These are phyloP conservation scores for Conus canariensis DNA, from an alignment of 2,888 invertebrate species.

Conservation along the genomic window DNA sequence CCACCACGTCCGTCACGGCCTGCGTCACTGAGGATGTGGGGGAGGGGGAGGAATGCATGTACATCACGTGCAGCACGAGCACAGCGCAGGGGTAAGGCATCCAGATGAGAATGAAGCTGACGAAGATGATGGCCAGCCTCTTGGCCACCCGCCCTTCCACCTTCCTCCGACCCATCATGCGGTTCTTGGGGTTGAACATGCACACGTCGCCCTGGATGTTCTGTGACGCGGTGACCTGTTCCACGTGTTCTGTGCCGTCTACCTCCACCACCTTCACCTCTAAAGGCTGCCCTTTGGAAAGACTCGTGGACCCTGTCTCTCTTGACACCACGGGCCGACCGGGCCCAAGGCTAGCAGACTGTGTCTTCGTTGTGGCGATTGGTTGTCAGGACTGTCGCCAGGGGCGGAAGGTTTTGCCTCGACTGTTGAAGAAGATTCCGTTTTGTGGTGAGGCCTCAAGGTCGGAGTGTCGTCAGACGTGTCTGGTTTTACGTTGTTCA, in stretches of 20 bases:
- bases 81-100: constrained; percentile 47
- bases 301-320: background rate
- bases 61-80: constrained; percentile 20
- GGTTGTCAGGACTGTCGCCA: too few relatives aligned
- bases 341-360: too few relatives aligned
- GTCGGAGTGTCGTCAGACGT: too few relatives aligned
- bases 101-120: constrained; percentile 46
- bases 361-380: too few relatives aligned
- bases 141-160: constrained; percentile 69
- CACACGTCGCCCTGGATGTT: constrained; percentile 67
- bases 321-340: background rate
- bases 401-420: too few relatives aligned
- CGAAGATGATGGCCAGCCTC: constrained; percentile 57
- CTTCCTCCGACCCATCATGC: constrained; percentile 62
- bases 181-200: constrained; percentile 64
- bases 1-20: constrained; percentile 21
- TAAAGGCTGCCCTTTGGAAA: background rate
- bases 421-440: too few relatives aligned
- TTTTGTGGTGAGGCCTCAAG: too few relatives aligned
- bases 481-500: too few relatives aligned
- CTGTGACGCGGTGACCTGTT: constrained; percentile 4
- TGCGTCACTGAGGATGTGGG: background rate
- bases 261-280: constrained; percentile 58
- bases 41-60: constrained; percentile 21
- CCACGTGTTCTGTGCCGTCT: constrained; percentile 61